These are phyloP conservation scores for Bombus affinis DNA, from an alignment of 1,140 invertebrate species.

Conservation along the genomic window DNA sequence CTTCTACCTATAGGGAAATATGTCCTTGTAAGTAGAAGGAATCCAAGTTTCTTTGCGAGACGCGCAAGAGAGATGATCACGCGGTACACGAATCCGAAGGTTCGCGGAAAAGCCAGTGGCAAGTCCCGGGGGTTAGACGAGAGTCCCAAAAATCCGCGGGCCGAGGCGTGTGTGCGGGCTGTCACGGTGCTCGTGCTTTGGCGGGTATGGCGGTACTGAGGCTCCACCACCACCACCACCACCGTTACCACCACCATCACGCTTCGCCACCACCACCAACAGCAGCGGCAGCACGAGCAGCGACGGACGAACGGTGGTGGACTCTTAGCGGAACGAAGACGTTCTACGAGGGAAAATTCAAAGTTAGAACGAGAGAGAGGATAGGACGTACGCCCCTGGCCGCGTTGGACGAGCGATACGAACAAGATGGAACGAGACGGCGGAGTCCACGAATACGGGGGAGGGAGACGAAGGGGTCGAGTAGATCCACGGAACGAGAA, in stretches of 20 bases:
- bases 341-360: constrained; percentile 71
- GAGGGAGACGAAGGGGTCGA: constrained; percentile 11
- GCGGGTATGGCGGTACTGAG: constrained; percentile 81
- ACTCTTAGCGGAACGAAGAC: constrained; percentile 71
- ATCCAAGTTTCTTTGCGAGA: background rate
- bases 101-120: background rate
- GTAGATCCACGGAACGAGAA: background rate
- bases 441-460: background rate
- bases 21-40: background rate
- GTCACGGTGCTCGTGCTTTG: constrained; percentile 76
- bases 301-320: constrained; percentile 61
- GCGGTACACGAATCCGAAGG: background rate
- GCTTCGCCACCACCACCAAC: constrained; percentile 39
- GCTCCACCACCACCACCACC: constrained; percentile 56
- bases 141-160: constrained; percentile 34
- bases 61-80: background rate
- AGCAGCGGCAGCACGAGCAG: constrained; percentile 44
- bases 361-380: constrained; percentile 70
- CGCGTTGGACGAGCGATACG: background rate
- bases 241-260: constrained; percentile 31
- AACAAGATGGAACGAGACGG: constrained; percentile 29
- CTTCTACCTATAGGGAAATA: background rate
- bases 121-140: background rate
- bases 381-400: constrained; percentile 34
- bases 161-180: constrained; percentile 52